A percentile compares a stretch with the other conserved stretches of the same genome.
Conservation (phyloP, 1,140 invertebrate species). For the Notospermus geniculatus region DNA sequence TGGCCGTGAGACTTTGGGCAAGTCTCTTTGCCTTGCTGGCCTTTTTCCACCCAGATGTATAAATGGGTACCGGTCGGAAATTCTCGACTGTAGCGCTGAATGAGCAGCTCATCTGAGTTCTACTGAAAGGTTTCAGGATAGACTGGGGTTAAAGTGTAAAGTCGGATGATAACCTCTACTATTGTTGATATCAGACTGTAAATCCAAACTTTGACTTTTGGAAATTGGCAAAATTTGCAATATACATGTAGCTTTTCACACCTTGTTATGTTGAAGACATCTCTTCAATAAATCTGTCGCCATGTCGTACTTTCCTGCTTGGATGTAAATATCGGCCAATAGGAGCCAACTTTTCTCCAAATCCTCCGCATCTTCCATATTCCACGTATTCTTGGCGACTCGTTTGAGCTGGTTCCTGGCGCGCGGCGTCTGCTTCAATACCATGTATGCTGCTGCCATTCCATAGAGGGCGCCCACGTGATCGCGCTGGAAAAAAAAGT, state of each 20-base stretch:
- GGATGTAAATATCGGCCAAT: slow-evolving; percentile 87
- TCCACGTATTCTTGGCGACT: slow-evolving; percentile 81
- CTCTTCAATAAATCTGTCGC: slow-evolving; percentile 78
- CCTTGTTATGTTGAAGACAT: slow-evolving; percentile 82
- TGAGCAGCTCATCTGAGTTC: too few species aligned
- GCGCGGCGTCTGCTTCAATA: slow-evolving; percentile 83
- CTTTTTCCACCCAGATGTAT: too few species aligned
- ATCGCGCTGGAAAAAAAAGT: slow-evolving; percentile 35
- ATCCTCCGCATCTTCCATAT: slow-evolving; percentile 82
- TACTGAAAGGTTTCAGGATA: too few species aligned
- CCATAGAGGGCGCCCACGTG: slow-evolving; percentile 87
- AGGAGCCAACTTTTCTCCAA: slow-evolving; percentile 92
- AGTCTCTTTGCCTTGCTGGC: too few species aligned
- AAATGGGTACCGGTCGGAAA: too few species aligned
- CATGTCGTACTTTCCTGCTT: slow-evolving; percentile 78
- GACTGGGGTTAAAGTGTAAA: too few species aligned
- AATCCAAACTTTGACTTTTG: too few species aligned
- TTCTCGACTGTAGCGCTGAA: too few species aligned
- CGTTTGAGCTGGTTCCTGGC: slow-evolving; percentile 91
- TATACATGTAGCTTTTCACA: slow-evolving; percentile 36
- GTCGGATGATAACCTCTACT: too few species aligned
- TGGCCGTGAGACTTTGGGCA: too few species aligned
- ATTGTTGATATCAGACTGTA: background rate
- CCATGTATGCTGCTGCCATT: slow-evolving; percentile 79
- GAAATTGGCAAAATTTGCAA: too few species aligned